Evolutionary conservation across 2,797 vertebrate genomes (phyloP), one percentile per base, ranked within the genome.

Genomic region (Betta splendens): DNA sequence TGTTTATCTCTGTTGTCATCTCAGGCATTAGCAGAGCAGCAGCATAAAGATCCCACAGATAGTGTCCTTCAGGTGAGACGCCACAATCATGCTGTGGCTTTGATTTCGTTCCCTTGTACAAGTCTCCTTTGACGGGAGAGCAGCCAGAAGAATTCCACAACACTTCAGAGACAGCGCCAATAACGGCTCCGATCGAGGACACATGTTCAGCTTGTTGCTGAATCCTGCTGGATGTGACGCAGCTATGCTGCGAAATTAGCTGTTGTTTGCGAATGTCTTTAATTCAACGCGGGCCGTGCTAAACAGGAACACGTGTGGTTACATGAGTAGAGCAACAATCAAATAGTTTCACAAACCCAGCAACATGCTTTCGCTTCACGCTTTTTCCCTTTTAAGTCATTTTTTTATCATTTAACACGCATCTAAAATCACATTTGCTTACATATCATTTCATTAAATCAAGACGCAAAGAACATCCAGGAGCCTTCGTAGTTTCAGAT

Each of bases 71-170:
- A 49, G 16, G 49, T 20, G 7, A 38, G 36, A 51, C n/a, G n/a
- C n/a, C n/a, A n/a, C n/a, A n/a, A n/a, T n/a, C n/a, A n/a, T n/a
- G 15, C 21, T n/a, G 25, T 66, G n/a, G 17, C 26, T 64, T 51
- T 46, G 36, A 50, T 51, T 29, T 63, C 45, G 64, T 35, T 20
- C 31, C 29, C 5, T 1, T 32, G 40, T 67, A 64, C 10, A n/a
- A 57, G 23, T 28, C 58, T 32, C 17, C 23, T 59, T 33, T 5
- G 55, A 38, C n/a, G 21, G 47, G 7, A 46, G 20, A 47, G 36
- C 26, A 43, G 54, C 48, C 36, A 17, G 44, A 65, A 48, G 57
- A 18, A 75, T 67, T 64, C 49, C 21, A 54, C 47, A 37, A 23
- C n/a, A 37, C 16, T 65, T 55, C 45, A 56, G 13, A 38, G 23